Evolutionary conservation across 2,888 invertebrate species (phyloP), one percentile per base, ranked within the genome.

Genomic region (Maniola hyperantus): DNA sequence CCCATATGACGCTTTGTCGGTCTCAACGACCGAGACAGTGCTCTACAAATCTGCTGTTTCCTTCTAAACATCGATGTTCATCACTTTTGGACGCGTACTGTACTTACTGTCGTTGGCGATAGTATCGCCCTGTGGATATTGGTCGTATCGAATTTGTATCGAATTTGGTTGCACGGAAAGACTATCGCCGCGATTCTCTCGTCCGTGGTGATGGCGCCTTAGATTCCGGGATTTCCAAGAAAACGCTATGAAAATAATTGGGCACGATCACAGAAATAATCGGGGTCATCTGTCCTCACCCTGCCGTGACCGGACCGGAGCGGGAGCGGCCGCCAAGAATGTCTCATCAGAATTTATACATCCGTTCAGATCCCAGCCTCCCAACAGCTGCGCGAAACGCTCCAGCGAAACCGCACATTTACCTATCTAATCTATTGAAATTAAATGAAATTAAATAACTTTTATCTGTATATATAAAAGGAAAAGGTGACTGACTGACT

Each of bases 311-410:
- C 75, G 76, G 74, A 71, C 69, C 74, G 63, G 71, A 44, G 71
- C 44, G n/a, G 15, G 6, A 13, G 68, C 71, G 66, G 39, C 5
- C 39, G 89, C 88, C 88, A 88, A 89, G 86, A 87, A 87, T 86
- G 79, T 79, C 77, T 74, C 77, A 78, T 78, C 82, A 72, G 77
- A 84, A 83, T 83, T 72, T 83, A 82, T 78, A 83, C 76, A 84
- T 88, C 85, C 86, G 86, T 68, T 64, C 70, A 55, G 44, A 58
- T 20, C 51, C 64, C 67, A 13, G 15, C 46, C 39, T 39, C 39
- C 10, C 58, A 58, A 53, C 72, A 71, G 74, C 74, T 74, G 74
- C 58, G 48, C 51, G 51, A 13, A 10, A 15, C 50, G 44, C 42
- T 54, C 64, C 53, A 54, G 39, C 15, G 46, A 46, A 46, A 46